phyloP scores from a whole-genome alignment of 1,140 invertebrate genomes.

The Penaeus vannamei region DNA sequence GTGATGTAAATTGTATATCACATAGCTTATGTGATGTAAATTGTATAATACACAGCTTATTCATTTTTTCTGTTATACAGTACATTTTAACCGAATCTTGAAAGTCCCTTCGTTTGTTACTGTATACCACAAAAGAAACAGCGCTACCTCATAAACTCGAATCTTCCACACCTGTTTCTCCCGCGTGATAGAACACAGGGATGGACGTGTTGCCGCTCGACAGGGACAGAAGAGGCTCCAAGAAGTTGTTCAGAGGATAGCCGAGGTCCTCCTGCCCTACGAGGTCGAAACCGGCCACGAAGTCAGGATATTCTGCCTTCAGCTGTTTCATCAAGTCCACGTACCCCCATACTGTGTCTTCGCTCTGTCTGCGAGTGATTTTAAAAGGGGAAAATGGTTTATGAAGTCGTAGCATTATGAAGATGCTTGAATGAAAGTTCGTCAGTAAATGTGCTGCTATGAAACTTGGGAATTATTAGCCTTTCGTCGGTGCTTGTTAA shows the following conservation, averaged over 20 bases:
- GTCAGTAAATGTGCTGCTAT: background rate
- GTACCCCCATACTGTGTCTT: background rate
- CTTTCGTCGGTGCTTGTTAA: too few species aligned
- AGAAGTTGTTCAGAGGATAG: background rate
- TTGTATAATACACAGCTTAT: too few species aligned
- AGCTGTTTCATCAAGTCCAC: background rate
- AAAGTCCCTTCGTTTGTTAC: too few species aligned
- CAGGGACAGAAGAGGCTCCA: conserved; percentile 16
- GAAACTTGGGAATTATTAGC: too few species aligned
- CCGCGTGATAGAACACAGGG: conserved; percentile 34
- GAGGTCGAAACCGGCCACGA: conserved; percentile 34
- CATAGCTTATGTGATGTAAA: too few species aligned
- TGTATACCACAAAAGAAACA: too few species aligned
- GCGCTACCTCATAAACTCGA: background rate
- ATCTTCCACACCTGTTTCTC: conserved; percentile 75
- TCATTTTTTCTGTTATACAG: too few species aligned
- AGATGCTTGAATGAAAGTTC: background rate
- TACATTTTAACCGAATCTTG: too few species aligned
- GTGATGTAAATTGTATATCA: too few species aligned
- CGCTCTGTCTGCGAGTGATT: background rate
- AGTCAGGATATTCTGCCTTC: background rate
- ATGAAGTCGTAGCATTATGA: background rate
- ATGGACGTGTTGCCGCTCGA: background rate
- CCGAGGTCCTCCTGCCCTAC: conserved; percentile 33
- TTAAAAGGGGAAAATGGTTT: background rate